phyloP scores from a whole-genome alignment of 2,113 vertebrate species.

The Trachemys scripta region DNA sequence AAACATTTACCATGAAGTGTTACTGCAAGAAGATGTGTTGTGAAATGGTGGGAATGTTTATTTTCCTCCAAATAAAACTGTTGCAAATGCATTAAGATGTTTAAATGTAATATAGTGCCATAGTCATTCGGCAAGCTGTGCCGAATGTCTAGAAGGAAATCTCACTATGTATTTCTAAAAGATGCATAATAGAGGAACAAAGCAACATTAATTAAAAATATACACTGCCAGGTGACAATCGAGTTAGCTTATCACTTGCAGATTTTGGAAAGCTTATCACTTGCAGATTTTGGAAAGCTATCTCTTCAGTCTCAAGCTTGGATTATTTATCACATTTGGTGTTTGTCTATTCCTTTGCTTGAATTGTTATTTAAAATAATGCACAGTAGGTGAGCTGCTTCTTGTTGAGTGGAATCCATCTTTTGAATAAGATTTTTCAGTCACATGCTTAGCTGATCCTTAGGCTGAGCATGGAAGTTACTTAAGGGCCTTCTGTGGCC shows the following conservation, averaged over 20 bases:
- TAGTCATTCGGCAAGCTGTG: not conserved
- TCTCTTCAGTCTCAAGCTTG: not conserved
- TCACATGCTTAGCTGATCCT: rapidly evolving
- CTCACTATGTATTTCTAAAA: not conserved
- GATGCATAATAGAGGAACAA: not conserved
- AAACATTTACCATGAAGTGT: not conserved
- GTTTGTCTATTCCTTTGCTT: not conserved
- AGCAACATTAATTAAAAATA: not conserved
- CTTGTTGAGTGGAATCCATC: not conserved
- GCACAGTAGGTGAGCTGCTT: not conserved
- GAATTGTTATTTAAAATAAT: not conserved
- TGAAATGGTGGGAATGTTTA: not conserved
- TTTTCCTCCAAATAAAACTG: not conserved
- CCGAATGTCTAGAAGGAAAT: not conserved
- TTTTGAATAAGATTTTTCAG: not conserved
- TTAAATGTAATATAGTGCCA: not conserved
- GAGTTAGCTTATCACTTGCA: not conserved
- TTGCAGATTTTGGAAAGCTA: not conserved
- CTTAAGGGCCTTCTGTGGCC: rapidly evolving
- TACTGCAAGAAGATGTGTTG: not conserved
- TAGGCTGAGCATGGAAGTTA: not conserved
- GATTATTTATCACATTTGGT: not conserved
- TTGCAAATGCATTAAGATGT: too few species aligned
- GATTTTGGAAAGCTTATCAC: not conserved
- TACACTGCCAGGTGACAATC: not conserved